Percentiles rank a stretch among this genome's conserved stretches.
These are phyloP conservation scores for Rhagologus leucostigma DNA, from an alignment of 2,113 vertebrate genomes.

Conservation along the genomic window DNA sequence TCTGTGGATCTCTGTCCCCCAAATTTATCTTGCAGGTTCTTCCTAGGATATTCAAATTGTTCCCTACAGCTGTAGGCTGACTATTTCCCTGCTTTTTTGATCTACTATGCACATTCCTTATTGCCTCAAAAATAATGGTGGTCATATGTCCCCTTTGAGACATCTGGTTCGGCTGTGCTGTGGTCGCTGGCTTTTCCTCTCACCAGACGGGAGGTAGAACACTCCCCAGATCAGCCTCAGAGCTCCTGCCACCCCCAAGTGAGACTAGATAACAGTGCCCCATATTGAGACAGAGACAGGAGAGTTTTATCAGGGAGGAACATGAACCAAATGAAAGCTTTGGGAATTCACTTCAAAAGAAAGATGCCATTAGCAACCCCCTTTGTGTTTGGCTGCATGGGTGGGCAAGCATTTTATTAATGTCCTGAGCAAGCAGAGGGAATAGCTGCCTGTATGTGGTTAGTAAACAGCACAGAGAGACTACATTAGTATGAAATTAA, in stretches of 20 bases:
- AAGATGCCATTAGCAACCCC: slow-evolving; percentile 43
- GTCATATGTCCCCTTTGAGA: not conserved
- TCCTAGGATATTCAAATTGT: not conserved
- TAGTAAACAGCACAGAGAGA: not conserved
- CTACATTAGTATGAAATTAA: not conserved
- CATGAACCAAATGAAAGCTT: slow-evolving; percentile 44
- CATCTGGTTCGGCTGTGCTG: not conserved
- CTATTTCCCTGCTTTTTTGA: not conserved
- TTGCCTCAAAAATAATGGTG: not conserved
- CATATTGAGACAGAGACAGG: slow-evolving; percentile 22
- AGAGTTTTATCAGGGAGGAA: slow-evolving; percentile 53
- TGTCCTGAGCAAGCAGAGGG: not conserved
- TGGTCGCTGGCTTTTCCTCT: not conserved
- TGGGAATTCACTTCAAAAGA: slow-evolving; percentile 52
- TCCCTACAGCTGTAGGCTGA: not conserved
- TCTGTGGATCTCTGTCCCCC: not conserved
- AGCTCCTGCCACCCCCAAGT: slow-evolving; percentile 18
- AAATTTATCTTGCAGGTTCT: not conserved
- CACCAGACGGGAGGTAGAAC: not conserved
- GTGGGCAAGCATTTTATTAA: slow-evolving; percentile 28
- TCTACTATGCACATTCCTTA: not conserved
- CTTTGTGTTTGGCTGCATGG: slow-evolving; percentile 9
- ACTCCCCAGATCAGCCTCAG: not conserved
- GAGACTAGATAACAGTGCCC: slow-evolving; percentile 48
- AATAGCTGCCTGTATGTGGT: not conserved